Base-by-base conservation (phyloP, 2,888 invertebrate genomes). In the Drosophila melanosoma region DNA sequence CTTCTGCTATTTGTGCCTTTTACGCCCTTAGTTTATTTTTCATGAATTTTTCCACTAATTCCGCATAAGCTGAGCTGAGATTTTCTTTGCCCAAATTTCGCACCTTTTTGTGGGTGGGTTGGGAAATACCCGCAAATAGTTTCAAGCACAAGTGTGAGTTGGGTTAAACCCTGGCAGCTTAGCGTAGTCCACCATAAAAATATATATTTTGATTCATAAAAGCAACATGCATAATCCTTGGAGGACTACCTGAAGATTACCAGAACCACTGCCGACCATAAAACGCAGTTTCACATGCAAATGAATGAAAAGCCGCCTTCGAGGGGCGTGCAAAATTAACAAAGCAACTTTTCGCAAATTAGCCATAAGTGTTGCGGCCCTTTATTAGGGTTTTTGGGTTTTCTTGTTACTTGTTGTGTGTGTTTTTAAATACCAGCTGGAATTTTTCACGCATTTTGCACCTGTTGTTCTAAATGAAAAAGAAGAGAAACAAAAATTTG, bases 321-420 rank as follows among this genome's bases (percentile, higher is more conserved):
- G 65, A 69, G 70, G 72, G 87, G 90, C 87, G 91, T 83, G 79
- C 53, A 85, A 88, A 88, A 79, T 83, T 77, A 80, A 91, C 90
- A 88, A 90, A 79, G 69, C 78, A 86, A 92, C 82, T 90, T 91
- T 91, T 92, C 91, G 90, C 92, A 92, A 90, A 86, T 90, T 87
- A 87, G 83, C 60, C 76, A 74, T 83, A 80, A 88, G 80, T 79
- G 89, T 53, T 62, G 15, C 45, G 60, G 52, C 45, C 63, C 56
- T 60, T 64, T 56, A 0, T 26, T 40, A 20, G 17, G 6, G 15
- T 38, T 20, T 56, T 48, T 29, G 38, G 5, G 17, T 12, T n/a
- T 38, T 56, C 17, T n/a, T 56, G n/a, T 29, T 51, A 10, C 29
- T 8, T 11, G 15, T 20, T 42, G 29, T 29, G 29, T 23, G 40